Percentiles rank a stretch among this genome's conserved stretches.
These are phyloP conservation scores for Hormaphis cornu DNA, from an alignment of 1,140 invertebrate species.

Conservation along the genomic window DNA sequence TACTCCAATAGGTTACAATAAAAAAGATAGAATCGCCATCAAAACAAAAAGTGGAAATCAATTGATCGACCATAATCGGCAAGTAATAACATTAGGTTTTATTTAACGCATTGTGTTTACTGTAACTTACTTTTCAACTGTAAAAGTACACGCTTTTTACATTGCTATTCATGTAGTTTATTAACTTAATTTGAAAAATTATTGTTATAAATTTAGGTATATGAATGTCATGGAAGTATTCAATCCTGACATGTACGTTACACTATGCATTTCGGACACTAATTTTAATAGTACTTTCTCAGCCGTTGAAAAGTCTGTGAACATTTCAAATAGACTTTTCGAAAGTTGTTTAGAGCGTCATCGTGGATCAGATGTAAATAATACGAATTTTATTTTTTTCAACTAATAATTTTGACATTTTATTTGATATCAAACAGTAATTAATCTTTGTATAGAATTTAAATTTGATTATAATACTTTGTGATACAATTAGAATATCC, in stretches of 20 bases:
- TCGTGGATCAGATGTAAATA: conserved; percentile 44
- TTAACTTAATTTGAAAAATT: too few relatives aligned
- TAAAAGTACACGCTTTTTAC: too few relatives aligned
- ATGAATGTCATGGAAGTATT: conserved; percentile 66
- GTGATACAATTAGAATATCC: too few relatives aligned
- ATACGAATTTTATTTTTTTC: background rate
- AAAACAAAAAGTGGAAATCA: conserved; percentile 13
- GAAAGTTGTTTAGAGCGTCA: conserved; percentile 52
- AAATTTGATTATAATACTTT: too few relatives aligned
- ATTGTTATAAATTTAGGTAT: conserved; percentile 45
- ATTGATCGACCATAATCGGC: background rate
- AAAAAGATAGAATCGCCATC: conserved; percentile 37
- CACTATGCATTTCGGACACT: conserved; percentile 71
- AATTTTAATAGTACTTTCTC: conserved; percentile 48
- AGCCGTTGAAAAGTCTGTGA: conserved; percentile 54
- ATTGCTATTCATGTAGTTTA: too few relatives aligned
- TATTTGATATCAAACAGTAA: too few relatives aligned
- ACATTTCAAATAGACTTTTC: conserved; percentile 50
- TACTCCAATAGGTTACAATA: conserved; percentile 50
- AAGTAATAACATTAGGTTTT: background rate
- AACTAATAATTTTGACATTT: background rate
- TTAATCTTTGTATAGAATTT: too few relatives aligned
- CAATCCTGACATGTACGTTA: conserved; percentile 68
- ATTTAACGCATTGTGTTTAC: background rate
- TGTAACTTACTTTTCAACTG: background rate